Evolutionary conservation across 2,888 invertebrate genomes (phyloP).

Genomic region (Melieria picta): DNA sequence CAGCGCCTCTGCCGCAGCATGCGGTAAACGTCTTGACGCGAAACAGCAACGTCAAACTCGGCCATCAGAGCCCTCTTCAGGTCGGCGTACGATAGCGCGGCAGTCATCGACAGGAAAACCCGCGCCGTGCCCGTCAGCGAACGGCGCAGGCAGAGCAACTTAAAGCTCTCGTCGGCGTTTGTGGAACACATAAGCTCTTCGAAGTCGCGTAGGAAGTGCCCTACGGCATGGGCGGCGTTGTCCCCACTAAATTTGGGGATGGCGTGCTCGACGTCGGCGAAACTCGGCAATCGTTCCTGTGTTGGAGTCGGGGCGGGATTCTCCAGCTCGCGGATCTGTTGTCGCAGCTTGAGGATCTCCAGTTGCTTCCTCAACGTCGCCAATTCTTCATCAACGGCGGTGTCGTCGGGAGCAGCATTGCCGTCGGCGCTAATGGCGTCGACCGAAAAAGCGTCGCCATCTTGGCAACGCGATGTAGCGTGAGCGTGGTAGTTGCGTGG

Average conservation of each 20-base stretch:
- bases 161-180: constrained; percentile 21
- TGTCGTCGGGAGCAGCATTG: no score
- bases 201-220: constrained; percentile 22
- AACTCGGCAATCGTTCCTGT: background rate
- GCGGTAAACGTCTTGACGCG: constrained; percentile 13
- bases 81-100: background rate
- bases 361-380: background rate
- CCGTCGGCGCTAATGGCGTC: no score
- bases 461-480: no score
- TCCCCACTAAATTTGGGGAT: constrained; percentile 21
- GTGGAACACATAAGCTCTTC: constrained; percentile 19
- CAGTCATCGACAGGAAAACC: background rate
- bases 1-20: constrained; percentile 11
- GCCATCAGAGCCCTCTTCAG: background rate
- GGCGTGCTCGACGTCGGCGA: constrained; percentile 25
- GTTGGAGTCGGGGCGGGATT: background rate
- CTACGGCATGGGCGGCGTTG: constrained; percentile 12
- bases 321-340: constrained; percentile 10
- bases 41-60: background rate
- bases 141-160: constrained; percentile 15
- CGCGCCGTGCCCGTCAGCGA: constrained; percentile 15
- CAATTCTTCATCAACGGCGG: background rate
- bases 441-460: no score
- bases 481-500: no score
- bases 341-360: background rate